Evolutionary conservation across 2,113 vertebrate species (phyloP).

Genomic region (Monarcha castaneiventris): DNA sequence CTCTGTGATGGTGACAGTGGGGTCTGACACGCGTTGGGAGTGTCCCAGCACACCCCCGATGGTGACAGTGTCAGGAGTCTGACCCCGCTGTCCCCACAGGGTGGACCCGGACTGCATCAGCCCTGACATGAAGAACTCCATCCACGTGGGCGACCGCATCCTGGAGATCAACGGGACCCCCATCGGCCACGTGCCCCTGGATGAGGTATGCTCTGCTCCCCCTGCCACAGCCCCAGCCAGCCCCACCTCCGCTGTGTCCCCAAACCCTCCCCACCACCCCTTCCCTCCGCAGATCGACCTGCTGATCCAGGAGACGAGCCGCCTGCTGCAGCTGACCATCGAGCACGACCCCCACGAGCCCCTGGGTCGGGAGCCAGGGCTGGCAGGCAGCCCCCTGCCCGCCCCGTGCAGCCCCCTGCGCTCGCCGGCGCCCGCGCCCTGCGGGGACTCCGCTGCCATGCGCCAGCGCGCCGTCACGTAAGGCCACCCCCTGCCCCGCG

Average conservation of each 20-base stretch:
- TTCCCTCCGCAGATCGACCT: slow-evolving; percentile 84
- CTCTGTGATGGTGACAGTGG: accelerated
- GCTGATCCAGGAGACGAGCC: slow-evolving; percentile 94
- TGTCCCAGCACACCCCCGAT: neutral
- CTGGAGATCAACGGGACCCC: slow-evolving; percentile 97
- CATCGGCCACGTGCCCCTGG: slow-evolving; percentile 90
- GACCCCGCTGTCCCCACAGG: neutral
- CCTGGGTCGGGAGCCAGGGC: slow-evolving; percentile 56
- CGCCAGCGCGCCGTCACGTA: slow-evolving; percentile 75
- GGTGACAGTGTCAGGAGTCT: accelerated
- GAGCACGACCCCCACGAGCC: slow-evolving; percentile 89
- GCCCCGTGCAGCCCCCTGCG: slow-evolving; percentile 62
- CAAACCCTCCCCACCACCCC: neutral
- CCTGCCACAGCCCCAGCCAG: no score
- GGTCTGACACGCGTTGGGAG: neutral
- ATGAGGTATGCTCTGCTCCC: slow-evolving; percentile 79
- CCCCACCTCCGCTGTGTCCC: accelerated
- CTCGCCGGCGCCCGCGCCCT: slow-evolving; percentile 74
- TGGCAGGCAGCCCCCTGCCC: slow-evolving; percentile 71
- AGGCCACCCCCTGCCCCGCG: neutral
- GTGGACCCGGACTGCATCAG: slow-evolving; percentile 91
- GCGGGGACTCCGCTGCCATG: slow-evolving; percentile 65
- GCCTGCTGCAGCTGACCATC: slow-evolving; percentile 92
- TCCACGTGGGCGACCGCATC: slow-evolving; percentile 93
- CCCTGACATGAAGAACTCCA: slow-evolving; percentile 95